A percentile compares a stretch with the other conserved stretches of the same genome.
phyloP scores from a whole-genome alignment of 2,888 invertebrate species.

The Anodontia alba region DNA sequence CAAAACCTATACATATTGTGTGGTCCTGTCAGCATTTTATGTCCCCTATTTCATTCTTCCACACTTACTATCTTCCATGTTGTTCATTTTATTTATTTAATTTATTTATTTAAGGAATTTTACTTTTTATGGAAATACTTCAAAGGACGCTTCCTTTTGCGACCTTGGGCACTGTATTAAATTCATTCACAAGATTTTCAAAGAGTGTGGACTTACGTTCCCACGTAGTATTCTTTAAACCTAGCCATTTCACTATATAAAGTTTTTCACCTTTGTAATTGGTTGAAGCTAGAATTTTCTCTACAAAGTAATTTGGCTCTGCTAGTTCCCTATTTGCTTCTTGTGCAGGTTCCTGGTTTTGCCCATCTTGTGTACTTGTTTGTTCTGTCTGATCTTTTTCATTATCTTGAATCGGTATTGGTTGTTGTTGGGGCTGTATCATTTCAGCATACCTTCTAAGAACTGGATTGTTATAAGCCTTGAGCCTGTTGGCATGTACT shows the following conservation, averaged over 20 bases:
- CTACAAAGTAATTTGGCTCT: conserved; percentile 4
- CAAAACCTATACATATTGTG: background rate
- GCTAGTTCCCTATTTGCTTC: too few relatives aligned
- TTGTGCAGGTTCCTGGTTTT: background rate
- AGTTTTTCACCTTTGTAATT: background rate
- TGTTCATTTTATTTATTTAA: background rate
- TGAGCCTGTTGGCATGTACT: conserved; percentile 3
- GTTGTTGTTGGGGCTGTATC: background rate
- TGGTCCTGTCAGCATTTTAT: background rate
- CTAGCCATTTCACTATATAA: conserved; percentile 4
- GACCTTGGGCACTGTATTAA: background rate
- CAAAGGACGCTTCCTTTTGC: background rate
- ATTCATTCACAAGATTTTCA: background rate
- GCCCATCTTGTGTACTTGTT: background rate
- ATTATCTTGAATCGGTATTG: background rate
- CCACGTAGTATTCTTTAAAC: background rate
- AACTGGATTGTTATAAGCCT: conserved; percentile 5
- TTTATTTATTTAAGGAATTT: background rate
- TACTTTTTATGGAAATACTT: background rate
- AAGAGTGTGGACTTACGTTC: background rate
- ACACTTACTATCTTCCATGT: background rate
- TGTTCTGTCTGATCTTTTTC: background rate
- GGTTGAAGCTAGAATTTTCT: background rate
- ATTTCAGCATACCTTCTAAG: background rate
- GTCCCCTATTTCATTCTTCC: background rate